Base-by-base conservation (phyloP, 2,888 invertebrate species). In the Digitonthophagus gazella region DNA sequence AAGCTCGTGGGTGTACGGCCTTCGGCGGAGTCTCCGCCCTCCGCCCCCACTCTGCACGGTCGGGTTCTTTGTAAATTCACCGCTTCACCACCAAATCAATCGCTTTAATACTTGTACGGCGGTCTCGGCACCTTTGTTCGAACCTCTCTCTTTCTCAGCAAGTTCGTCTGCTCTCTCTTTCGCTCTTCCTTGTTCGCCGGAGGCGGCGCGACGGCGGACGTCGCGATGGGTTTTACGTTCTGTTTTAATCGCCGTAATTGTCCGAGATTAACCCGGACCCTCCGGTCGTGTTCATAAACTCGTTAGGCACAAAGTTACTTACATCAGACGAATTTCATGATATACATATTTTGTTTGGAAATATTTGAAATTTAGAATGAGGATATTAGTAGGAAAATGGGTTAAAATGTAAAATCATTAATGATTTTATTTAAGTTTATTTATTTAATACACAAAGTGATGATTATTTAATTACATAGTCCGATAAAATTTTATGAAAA, bases 101-200 rank as follows among this genome's bases (percentile, higher is more conserved):
- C 61, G 61, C 20, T 61, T 61, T 61, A 61, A 61, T 61, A 61
- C 61, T 61, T 61, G 61, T 61, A 19, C 61, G 28, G n/a, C 61
- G 61, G 61, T 18, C 18, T 18, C 61, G 61, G 61, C 61, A 61
- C 61, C 61, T 61, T 61, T 61, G 19, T 61, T 61, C 61, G 19
- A 16, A 18, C n/a, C 61, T 61, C 61, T 44, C 28, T 44, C 28
- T 44, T 44, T 44, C 11, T 11, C 28, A 44, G 6, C 28, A 8
- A 6, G 28, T 44, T 44, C 28, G 6, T n/a, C n/a, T n/a, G n/a
- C n/a, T 8, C 1, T 44, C 11, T 44, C 28, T 44, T 44, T 44
- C 28, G 1, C 11, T 44, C 28, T 44, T 44, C 11, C 28, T 44
- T 11, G 1, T 44, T 44, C 3, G 28, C 28, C 28, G 28, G 28